These are phyloP conservation scores for Lypha dubia DNA, from an alignment of 2,888 invertebrate genomes.

Conservation along the genomic window DNA sequence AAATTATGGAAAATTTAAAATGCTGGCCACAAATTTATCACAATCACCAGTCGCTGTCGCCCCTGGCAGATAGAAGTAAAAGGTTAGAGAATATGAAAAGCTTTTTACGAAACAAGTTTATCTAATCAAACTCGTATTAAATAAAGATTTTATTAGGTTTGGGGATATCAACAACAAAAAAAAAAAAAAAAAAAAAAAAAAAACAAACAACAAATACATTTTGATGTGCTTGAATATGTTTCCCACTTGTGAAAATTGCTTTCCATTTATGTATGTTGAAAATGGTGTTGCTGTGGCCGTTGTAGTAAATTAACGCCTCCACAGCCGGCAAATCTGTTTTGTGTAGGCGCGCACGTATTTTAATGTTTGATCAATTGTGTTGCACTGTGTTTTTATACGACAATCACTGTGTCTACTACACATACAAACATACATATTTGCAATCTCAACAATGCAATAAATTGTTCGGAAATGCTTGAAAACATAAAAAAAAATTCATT, in stretches of 20 bases:
- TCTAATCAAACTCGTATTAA: constrained; percentile 37
- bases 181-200: no score
- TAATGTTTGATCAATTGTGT: constrained; percentile 7
- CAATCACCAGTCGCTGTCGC: constrained; percentile 9
- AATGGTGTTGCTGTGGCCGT: constrained; percentile 4
- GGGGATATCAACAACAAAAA: background rate
- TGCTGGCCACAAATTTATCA: constrained; percentile 49
- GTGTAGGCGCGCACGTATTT: constrained; percentile 48
- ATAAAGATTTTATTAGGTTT: constrained; percentile 34
- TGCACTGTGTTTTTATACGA: background rate
- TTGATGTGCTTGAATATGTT: constrained; percentile 14
- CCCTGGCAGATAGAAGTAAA: background rate
- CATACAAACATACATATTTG: no score
- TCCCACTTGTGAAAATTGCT: background rate
- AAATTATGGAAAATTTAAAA: constrained; percentile 24
- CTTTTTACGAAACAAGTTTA: constrained; percentile 41
- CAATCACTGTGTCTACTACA: background rate
- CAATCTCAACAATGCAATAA: constrained; percentile 58
- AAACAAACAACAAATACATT: background rate
- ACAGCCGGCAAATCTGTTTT: constrained; percentile 22
- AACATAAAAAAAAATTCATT: constrained; percentile 38
- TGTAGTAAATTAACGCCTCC: constrained; percentile 64
- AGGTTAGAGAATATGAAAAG: constrained; percentile 1
- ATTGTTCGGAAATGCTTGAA: constrained; percentile 33
- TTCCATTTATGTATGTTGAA: background rate